Evolutionary conservation across 2,797 vertebrate genomes (phyloP).

Genomic region (Aeoliscus strigatus): DNA sequence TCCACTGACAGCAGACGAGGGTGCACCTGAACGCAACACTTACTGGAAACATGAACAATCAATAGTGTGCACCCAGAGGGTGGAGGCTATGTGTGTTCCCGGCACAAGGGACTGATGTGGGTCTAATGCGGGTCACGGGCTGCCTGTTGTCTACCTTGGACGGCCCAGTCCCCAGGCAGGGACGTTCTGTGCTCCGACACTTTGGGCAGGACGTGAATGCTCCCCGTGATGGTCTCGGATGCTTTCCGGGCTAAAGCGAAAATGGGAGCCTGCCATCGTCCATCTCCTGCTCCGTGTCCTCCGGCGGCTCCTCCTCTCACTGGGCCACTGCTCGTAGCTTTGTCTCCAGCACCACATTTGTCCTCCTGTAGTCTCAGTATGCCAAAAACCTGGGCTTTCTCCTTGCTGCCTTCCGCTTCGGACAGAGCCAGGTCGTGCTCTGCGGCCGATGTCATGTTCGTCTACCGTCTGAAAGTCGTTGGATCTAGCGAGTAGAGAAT

Average conservation of each 20-base stretch:
- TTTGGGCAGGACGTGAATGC: conserved; percentile 79
- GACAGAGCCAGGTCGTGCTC: conserved; percentile 76
- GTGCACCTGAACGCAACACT: too few relatives aligned
- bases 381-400: conserved; percentile 75
- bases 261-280: conserved; percentile 82
- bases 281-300: conserved; percentile 62
- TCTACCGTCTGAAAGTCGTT: neutral
- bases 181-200: conserved; percentile 73
- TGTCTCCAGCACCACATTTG: conserved; percentile 59
- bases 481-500: conserved; percentile 2
- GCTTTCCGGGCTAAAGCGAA: conserved; percentile 82
- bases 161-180: conserved; percentile 67
- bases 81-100: neutral
- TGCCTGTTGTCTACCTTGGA: conserved; percentile 63
- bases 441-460: conserved; percentile 76
- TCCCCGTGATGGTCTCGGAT: conserved; percentile 79
- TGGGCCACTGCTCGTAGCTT: conserved; percentile 42
- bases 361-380: conserved; percentile 79
- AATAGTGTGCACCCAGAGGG: conserved; percentile 58
- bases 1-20: too few relatives aligned
- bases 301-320: conserved; percentile 46
- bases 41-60: too few relatives aligned
- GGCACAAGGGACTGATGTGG: too few relatives aligned
- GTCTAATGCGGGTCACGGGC: too few relatives aligned
- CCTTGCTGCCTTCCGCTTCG: conserved; percentile 72